Base-by-base conservation (phyloP, 1,140 invertebrate genomes). In the Ylistrum balloti region DNA sequence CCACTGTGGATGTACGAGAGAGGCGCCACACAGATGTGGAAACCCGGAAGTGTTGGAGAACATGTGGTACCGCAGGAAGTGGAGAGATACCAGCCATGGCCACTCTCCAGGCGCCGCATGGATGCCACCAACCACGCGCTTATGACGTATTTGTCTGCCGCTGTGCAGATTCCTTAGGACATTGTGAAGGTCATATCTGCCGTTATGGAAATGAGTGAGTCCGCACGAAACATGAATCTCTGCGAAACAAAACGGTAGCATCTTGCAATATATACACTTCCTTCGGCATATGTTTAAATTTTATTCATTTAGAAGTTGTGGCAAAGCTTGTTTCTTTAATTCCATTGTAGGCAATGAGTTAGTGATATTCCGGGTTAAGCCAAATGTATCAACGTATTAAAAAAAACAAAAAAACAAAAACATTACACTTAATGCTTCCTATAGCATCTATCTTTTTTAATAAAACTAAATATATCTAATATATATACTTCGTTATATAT, bases 1-100 rank as follows among this genome's bases (percentile, higher is more conserved):
- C 96, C 96, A 97, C 86, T 95, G 94, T 2, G 93, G 93, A 86
- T 95, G 93, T 41, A 97, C 95, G 0, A 97, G 90, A 1, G 95
- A 94, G 20, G 95, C 96, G 5, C 96, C 96, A 90, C 96, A 97
- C 32, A 95, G 89, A 92, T 97, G 96, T 22, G 90, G 91, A 32
- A 93, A 91, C n/a, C 93, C 92, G 33, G 92, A 91, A 28, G 89
- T 90, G 33, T 93, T 91, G 28, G 92, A 92, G 86, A 91, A 93
- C 3, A 88, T 33, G 87, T 95, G 92, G 32, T 93, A 91, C 33
- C 88, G 88, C 34, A 89, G 38, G 90, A 94, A 93, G 88, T 94
- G 92, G 87, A 96, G 93, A 0, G 94, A 95, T 35, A 96, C 95
- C 33, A 96, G 90, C 95, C 95, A 96, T 9, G 95, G 95, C 95